Base-by-base conservation (phyloP, 2,888 invertebrate genomes). In the Erebia ligea region DNA sequence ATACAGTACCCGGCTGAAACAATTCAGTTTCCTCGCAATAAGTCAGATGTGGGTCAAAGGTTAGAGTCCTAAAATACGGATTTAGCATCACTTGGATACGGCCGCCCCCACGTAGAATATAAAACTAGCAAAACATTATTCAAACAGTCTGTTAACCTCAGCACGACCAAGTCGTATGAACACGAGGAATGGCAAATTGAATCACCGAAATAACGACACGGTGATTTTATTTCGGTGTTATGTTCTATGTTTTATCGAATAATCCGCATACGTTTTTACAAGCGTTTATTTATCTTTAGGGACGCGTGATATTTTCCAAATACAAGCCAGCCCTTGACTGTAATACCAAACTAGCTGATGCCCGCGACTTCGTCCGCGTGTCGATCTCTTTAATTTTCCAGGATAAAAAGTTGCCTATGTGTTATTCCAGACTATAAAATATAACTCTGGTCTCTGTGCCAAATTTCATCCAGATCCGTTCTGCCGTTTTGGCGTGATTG, bases 101-200 rank as follows among this genome's bases (percentile, higher is more conserved):
- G 45, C 62, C 48, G 62, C 45, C 48, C 62, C 48, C 62, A 48
- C 62, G 62, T 62, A 62, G 62, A 62, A 48, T 62, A 62, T 62
- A 62, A 62, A 62, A 62, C 62, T 62, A 62, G 62, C 48, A 62
- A 62, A 61, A 62, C 48, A 62, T 62, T 62, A 62, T 62, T 62
- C 62, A 62, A 62, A 62, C 45, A 62, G 62, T 48, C 62, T 62
- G 62, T 62, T 62, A 62, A 62, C 62, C 62, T 62, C 48, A 62
- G 62, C 62, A 62, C 62, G 17, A 21, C 61, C 21, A 17, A 62
- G 45, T 13, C 62, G 48, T 45, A 17, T 40, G 42, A 17, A 21
- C 15, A 48, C 48, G 62, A 45, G 48, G 48, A 62, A 62, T 48
- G 62, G 62, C 45, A 62, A 62, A 62, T 62, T 62, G 62, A 62